These are phyloP conservation scores for Toxotes chatareus DNA, from an alignment of 2,113 vertebrate species.

Conservation along the genomic window DNA sequence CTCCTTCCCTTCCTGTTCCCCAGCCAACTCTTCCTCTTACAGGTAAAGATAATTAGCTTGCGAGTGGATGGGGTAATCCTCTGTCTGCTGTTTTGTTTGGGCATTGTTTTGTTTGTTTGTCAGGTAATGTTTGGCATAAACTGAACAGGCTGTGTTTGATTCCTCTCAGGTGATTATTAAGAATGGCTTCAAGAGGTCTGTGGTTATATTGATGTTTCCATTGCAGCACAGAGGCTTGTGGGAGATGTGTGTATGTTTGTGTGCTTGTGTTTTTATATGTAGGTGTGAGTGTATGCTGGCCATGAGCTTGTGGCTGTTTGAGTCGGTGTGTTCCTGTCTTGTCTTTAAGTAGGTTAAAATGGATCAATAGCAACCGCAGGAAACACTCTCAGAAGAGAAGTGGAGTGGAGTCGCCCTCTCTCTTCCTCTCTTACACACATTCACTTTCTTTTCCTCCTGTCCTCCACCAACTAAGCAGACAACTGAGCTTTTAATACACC, in stretches of 20 bases:
- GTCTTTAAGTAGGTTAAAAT: conserved; percentile 83
- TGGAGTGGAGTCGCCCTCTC: conserved; percentile 40
- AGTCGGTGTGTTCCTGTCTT: conserved; percentile 69
- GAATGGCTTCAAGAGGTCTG: conserved; percentile 65
- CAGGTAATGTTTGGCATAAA: conserved; percentile 65
- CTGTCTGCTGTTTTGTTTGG: conserved; percentile 63
- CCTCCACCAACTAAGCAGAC: conserved; percentile 25
- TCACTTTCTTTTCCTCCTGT: conserved; percentile 16
- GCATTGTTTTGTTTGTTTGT: conserved; percentile 76
- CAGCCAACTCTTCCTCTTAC: conserved; percentile 58
- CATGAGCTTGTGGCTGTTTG: conserved; percentile 62
- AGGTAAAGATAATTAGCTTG: conserved; percentile 76
- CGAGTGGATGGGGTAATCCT: conserved; percentile 70
- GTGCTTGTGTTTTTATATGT: not conserved
- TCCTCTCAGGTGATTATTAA: conserved; percentile 80
- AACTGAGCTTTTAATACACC: conserved; percentile 35
- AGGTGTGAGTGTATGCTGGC: conserved; percentile 25
- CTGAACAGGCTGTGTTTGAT: conserved; percentile 68
- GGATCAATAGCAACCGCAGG: conserved; percentile 78
- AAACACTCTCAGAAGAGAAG: conserved; percentile 67
- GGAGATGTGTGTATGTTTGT: conserved; percentile 11
- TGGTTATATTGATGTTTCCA: conserved; percentile 75
- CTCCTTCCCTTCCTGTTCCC: conserved; percentile 55
- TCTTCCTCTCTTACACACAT: conserved; percentile 18
- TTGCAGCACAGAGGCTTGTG: conserved; percentile 36